Percentiles rank a stretch among this genome's conserved stretches.
Evolutionary conservation across 2,888 invertebrate species (phyloP).

Genomic region (Dendrolimus pini): DNA sequence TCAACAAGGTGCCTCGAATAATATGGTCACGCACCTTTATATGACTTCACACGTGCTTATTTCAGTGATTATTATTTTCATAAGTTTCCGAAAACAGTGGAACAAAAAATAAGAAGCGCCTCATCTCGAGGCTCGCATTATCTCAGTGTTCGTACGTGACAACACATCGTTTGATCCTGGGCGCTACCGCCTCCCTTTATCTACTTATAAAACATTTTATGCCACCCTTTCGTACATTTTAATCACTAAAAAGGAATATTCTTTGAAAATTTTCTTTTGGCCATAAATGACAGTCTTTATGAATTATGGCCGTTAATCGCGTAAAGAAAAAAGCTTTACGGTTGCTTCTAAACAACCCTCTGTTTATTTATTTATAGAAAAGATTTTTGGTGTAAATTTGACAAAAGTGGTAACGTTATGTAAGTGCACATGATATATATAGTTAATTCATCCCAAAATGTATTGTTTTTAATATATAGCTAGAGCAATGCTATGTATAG

Average conservation of each 20-base stretch:
- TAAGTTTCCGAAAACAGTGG: constrained; percentile 54
- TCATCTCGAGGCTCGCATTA: constrained; percentile 50
- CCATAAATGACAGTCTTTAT: constrained; percentile 51
- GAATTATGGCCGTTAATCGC: constrained; percentile 26
- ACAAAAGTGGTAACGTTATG: too few species aligned
- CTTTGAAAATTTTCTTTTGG: constrained; percentile 59
- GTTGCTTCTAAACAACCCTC: constrained; percentile 11
- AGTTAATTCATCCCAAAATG: too few species aligned
- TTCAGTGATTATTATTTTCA: constrained; percentile 43
- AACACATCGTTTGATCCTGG: constrained; percentile 50
- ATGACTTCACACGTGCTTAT: constrained; percentile 44
- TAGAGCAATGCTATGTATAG: too few species aligned
- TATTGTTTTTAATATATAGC: too few species aligned
- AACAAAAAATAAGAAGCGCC: constrained; percentile 60
- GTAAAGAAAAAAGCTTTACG: constrained; percentile 17
- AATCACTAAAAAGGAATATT: constrained; percentile 58
- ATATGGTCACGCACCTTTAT: constrained; percentile 43
- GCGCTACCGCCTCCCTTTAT: constrained; percentile 56
- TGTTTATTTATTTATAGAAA: neutral
- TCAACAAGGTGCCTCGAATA: constrained; percentile 39
- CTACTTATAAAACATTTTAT: constrained; percentile 54
- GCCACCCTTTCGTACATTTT: constrained; percentile 66
- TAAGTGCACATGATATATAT: too few species aligned
- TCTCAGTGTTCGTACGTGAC: constrained; percentile 65
- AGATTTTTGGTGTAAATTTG: too few species aligned